Percentiles rank a stretch among this genome's conserved stretches.
phyloP scores from a whole-genome alignment of 2,113 vertebrate species.

The Odontophorus gujanensis region DNA sequence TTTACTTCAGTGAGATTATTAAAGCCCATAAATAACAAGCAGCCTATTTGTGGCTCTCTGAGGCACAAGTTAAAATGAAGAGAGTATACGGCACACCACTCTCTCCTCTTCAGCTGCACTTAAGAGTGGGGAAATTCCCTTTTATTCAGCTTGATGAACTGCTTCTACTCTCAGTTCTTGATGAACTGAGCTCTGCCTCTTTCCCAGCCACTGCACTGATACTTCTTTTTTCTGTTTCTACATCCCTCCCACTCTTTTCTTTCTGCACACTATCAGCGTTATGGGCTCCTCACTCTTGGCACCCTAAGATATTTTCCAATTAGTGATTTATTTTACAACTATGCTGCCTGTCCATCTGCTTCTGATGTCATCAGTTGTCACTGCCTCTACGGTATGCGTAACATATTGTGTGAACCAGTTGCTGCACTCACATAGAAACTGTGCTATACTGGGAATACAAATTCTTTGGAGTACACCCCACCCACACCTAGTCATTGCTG shows the following conservation, averaged over 20 bases:
- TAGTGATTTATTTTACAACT: neutral
- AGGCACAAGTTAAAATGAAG: neutral
- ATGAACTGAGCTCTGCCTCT: neutral
- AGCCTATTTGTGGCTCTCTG: neutral
- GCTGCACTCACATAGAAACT: neutral
- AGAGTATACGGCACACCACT: neutral
- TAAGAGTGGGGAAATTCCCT: neutral
- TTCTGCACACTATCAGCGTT: neutral
- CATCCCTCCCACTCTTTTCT: neutral
- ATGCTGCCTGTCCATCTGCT: neutral
- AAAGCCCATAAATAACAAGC: neutral
- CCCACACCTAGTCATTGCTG: neutral
- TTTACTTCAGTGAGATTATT: conserved; percentile 43
- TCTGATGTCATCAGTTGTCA: neutral
- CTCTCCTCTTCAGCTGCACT: neutral
- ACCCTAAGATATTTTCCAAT: neutral
- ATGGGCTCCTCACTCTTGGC: neutral
- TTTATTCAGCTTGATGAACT: neutral
- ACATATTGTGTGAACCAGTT: neutral
- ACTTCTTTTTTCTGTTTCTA: neutral
- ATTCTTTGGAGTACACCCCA: neutral
- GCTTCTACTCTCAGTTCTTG: too few species aligned
- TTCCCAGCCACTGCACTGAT: neutral
- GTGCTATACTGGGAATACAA: neutral
- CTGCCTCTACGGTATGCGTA: neutral